A percentile compares a stretch with the other conserved stretches of the same genome.
Conservation (phyloP, 2,888 invertebrate genomes). For the Odontocolon sp. region DNA sequence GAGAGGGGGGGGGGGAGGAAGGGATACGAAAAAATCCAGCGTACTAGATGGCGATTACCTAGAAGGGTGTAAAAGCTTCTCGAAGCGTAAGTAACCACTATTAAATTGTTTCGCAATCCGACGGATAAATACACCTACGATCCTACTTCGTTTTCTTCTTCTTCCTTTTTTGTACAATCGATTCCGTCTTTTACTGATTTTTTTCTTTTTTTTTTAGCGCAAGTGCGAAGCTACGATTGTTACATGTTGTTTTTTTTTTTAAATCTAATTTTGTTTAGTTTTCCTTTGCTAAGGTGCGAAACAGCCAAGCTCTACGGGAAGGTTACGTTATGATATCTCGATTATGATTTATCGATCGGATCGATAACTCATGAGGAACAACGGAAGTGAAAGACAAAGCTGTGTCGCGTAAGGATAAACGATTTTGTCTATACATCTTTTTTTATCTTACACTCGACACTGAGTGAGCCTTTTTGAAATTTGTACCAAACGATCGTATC, state of each 20-base stretch:
- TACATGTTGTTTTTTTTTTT: conserved; percentile 13
- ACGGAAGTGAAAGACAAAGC: conserved; percentile 31
- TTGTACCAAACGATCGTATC: conserved; percentile 58
- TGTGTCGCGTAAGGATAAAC: conserved; percentile 27
- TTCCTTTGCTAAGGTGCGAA: conserved; percentile 15
- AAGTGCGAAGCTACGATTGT: too few species aligned
- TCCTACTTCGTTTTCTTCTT: conserved; percentile 67
- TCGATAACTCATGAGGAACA: conserved; percentile 14
- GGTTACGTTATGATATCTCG: conserved; percentile 49
- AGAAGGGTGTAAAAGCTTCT: conserved; percentile 68
- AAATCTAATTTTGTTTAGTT: not conserved
- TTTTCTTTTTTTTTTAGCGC: conserved; percentile 30
- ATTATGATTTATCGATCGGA: conserved; percentile 22
- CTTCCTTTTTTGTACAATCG: conserved; percentile 41
- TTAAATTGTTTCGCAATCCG: conserved; percentile 61
- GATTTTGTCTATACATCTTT: conserved; percentile 34
- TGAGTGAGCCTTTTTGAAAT: conserved; percentile 53
- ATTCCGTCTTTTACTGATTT: conserved; percentile 21
- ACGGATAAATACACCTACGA: conserved; percentile 62
- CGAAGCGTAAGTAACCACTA: conserved; percentile 74
- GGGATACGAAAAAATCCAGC: conserved; percentile 73
- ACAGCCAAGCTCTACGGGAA: conserved; percentile 43
- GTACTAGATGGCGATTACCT: conserved; percentile 79
- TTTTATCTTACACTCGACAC: conserved; percentile 28
- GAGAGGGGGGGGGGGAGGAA: conserved; percentile 61